A percentile compares a stretch with the other conserved stretches of the same genome.
Conservation (phyloP, 2,888 invertebrate genomes). For the Oasisia sp. region DNA sequence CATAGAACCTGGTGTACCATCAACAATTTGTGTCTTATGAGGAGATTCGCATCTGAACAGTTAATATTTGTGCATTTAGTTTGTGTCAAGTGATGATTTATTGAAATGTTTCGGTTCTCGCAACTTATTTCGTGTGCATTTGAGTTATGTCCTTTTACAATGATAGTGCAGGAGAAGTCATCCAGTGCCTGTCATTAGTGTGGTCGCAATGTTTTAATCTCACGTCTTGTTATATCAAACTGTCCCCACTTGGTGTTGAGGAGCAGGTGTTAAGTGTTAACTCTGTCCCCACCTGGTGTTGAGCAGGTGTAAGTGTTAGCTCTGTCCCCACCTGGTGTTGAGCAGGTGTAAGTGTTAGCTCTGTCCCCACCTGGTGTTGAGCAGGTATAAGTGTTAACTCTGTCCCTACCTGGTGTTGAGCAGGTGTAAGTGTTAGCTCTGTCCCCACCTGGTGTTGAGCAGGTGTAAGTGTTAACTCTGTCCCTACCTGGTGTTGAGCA, state of each 20-base stretch:
- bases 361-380: conserved; percentile 73
- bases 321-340: conserved; percentile 68
- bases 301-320: not conserved
- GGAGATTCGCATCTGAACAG: no score
- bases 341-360: conserved; percentile 68
- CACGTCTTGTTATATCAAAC: no score
- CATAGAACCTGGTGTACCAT: no score
- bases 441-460: conserved; percentile 27
- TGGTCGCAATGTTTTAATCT: no score
- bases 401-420: not conserved
- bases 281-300: not conserved
- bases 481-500: not conserved
- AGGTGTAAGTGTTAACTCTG: not conserved
- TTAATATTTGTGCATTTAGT: no score
- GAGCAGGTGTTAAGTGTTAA: not conserved
- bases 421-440: not conserved
- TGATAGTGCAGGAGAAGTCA: no score
- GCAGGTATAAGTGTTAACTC: conserved; percentile 58
- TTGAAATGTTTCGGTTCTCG: no score
- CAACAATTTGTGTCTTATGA: no score
- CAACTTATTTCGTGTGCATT: no score
- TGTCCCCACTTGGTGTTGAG: not conserved
- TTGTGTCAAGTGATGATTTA: no score
- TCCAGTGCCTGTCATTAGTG: no score
- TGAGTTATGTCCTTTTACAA: no score